Base-by-base conservation (phyloP, 2,113 vertebrate species). In the Isichthys henryi region DNA sequence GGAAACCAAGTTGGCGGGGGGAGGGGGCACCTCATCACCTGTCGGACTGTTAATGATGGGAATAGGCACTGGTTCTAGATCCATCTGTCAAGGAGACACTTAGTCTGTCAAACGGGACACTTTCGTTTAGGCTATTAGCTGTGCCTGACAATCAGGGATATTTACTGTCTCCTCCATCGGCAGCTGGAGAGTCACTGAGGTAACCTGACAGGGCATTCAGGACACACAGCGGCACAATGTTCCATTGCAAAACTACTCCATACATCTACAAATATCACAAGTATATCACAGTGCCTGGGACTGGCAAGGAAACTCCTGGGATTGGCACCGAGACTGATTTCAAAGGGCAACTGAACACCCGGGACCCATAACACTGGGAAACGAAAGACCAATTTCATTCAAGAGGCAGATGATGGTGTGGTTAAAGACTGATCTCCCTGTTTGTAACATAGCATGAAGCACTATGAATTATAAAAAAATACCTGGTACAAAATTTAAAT, bases 71-170 rank as follows among this genome's bases (percentile, higher is more conserved):
- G 52, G 88, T 89, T 85, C 43, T 84, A 89, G 35, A 66, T 85
- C 52, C 80, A 83, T 85, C 52, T 85, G 80, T 89, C 80, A 89
- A 89, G 10, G 52, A 80, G 88, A 39, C 46, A 89, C 80, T 89
- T 89, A 89, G 48, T 77, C 88, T 84, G 88, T 89, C 88, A 89
- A 84, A 89, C 31, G 52, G 80, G 80, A 89, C 39, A 62, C 77
- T 89, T 89, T 84, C 46, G 88, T 85, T 70, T 58, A 46, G 88
- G 80, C 80, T 62, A 89, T 89, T 89, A 89, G 88, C 77, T 80
- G 21, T 58, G 53, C 35, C 52, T 89, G 88, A 89, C 80, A 62
- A 89, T 89, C 80, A 27, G 45, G 49, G 80, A 53, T 89, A 84
- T 85, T 84, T 89, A 85, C 88, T 21, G 27, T 58, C 88, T 85